Evolutionary conservation across 2,888 invertebrate genomes (phyloP), one percentile per base, ranked within the genome.

Genomic region (Andrena camellia): DNA sequence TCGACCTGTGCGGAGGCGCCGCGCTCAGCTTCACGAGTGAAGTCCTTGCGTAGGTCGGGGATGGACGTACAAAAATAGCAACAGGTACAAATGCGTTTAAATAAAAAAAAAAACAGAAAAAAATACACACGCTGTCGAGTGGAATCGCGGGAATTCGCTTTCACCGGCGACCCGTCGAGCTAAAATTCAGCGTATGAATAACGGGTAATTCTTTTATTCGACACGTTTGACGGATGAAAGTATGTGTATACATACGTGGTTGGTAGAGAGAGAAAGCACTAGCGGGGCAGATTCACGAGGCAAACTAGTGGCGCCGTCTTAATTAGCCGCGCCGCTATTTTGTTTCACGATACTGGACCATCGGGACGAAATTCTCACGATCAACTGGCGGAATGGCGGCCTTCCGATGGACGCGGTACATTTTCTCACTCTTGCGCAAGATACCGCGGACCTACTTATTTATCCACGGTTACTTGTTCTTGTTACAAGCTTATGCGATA

Each of bases 1-100:
- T 85, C 84, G 75, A 66, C 63, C 50, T 62, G 20, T 48, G 60
- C 5, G 42, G 42, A 35, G 31, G 60, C 59, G 50, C 50, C 79
- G 83, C 81, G 78, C 85, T 76, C 83, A 84, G 81, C 79, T 86
- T 84, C 78, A 82, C 86, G 80, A 83, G 76, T 69, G 69, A 88
- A 83, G 81, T 71, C 78, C 70, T 86, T 88, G 88, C 71, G 81
- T 86, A 86, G 88, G 85, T 88, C 85, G 75, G 70, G 86, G 79
- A 81, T 80, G 74, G 80, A 81, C 75, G 78, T 70, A 80, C 81
- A 68, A 82, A 85, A 84, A 83, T 84, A 85, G 88, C 88, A 88
- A 88, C 86, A 86, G 86, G 88, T 88, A 75, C 69, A 83, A 81
- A 70, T 42, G 10, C 31, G 71, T 83, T 71, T 57, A 23, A 23